phyloP scores from a whole-genome alignment of 2,113 vertebrate species.

The Chamaetylas fuelleborni region DNA sequence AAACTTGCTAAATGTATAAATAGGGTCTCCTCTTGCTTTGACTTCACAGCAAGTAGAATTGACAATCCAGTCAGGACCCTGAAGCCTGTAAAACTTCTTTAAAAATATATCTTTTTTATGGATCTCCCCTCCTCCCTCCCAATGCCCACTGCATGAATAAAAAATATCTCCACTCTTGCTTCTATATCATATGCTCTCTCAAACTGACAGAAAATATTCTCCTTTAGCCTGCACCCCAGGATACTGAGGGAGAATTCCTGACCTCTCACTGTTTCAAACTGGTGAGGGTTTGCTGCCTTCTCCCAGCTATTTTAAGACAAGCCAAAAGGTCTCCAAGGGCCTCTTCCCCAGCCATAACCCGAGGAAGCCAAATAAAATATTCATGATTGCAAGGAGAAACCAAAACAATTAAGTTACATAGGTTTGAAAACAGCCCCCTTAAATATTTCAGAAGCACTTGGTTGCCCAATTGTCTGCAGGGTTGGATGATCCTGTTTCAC shows the following conservation, averaged over 20 bases:
- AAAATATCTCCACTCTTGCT: background rate
- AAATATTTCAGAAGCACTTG: constrained; percentile 62
- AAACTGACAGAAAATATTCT: background rate
- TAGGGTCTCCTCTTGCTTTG: background rate
- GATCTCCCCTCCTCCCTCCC: too few species aligned
- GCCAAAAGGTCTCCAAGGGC: background rate
- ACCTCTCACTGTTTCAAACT: background rate
- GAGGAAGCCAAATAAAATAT: constrained; percentile 39
- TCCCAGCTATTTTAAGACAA: background rate
- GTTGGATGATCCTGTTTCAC: background rate
- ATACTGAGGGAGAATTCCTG: background rate
- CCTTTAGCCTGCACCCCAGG: background rate
- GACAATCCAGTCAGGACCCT: background rate
- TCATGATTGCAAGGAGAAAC: constrained; percentile 52
- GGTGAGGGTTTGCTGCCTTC: background rate
- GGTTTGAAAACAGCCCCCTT: constrained; percentile 26
- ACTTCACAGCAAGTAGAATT: background rate
- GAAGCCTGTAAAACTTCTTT: background rate
- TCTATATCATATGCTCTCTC: background rate
- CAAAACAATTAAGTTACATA: constrained; percentile 55
- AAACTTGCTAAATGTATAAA: background rate
- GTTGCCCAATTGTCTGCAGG: background rate
- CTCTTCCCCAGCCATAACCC: constrained; percentile 8
- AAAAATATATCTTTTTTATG: background rate
- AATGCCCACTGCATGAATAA: background rate